Base-by-base conservation (phyloP, 1,140 invertebrate genomes). In the Samia ricini region DNA sequence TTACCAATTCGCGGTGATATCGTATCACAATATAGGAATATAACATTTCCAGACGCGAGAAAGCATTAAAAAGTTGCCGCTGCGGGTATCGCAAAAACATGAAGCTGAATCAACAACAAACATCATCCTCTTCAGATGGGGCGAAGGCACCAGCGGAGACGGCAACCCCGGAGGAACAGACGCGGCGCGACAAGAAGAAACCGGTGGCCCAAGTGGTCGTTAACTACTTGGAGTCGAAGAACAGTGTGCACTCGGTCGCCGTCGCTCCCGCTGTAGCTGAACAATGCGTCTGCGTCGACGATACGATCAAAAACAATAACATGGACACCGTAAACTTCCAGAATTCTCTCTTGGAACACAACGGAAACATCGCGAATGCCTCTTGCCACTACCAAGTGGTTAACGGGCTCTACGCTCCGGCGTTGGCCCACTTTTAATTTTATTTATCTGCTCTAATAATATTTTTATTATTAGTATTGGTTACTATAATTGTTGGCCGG, bases 91-190 rank as follows among this genome's bases (percentile, higher is more conserved):
- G 81, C 42, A 85, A 82, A 55, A 77, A 64, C 8, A 61, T 85
- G 7, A 79, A 76, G 23, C 68, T 82, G n/a, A 83, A 79, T 56
- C 74, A 85, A 20, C 74, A 82, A 3, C 89, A 89, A 56, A 77
- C 81, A 0, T 89, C 84, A 0, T 82, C 89, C 1, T 90, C 88
- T 0, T 88, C 88, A 0, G 88, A 90, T 49, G 73, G 79, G 20
- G 23, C 42, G 22, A 49, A 24, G 48, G 10, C 24, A 15, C 19
- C 10, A 15, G 0, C 42, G 0, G 18, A 18, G 56, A 20, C 10
- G 20, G 56, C n/a, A 1, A 19, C n/a, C 33, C 22, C 20, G 19
- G 19, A 29, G 15, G 24, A 23, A 10, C 15, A 18, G 29, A 24
- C 12, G 4, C 56, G 56, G 7, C 33, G 21, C 10, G n/a, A 33